Conservation (phyloP, 2,113 vertebrate species). For the Hystrix brachyura region DNA sequence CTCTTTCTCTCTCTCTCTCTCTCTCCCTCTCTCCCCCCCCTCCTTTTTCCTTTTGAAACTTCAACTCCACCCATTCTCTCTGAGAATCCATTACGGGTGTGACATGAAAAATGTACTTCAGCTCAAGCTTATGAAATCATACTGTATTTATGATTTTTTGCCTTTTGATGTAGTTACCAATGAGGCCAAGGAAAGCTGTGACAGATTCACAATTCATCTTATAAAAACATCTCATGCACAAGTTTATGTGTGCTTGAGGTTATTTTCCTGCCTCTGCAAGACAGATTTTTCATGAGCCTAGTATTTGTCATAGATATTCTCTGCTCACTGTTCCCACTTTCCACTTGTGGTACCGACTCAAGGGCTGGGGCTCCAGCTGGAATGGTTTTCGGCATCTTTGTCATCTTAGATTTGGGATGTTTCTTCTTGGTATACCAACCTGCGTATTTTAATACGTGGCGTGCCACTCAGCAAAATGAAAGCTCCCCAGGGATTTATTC, state of each 20-base stretch:
- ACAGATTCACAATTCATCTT: not conserved
- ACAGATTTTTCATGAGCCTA: slow-evolving; percentile 24
- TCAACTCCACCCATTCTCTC: slow-evolving; percentile 28
- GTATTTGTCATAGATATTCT: not conserved
- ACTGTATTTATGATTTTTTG: slow-evolving; percentile 29
- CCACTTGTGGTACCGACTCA: not conserved
- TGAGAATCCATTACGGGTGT: slow-evolving; percentile 50
- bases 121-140: slow-evolving; percentile 59
- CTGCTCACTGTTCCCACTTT: not conserved
- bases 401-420: not conserved
- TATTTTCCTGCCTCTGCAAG: slow-evolving; percentile 52
- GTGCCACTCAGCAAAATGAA: not conserved
- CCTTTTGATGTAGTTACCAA: slow-evolving; percentile 62
- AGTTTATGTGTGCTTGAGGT: slow-evolving; percentile 54
- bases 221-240: slow-evolving; percentile 55
- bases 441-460: not conserved
- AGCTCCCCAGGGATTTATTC: not conserved
- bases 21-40: rapidly evolving
- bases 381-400: not conserved
- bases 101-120: slow-evolving; percentile 44
- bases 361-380: not conserved
- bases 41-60: not conserved
- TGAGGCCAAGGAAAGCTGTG: slow-evolving; percentile 45
- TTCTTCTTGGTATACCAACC: not conserved
- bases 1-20: too few relatives aligned